These are phyloP conservation scores for Thaumetopoea pityocampa DNA, from an alignment of 1,140 invertebrate genomes.

Conservation along the genomic window DNA sequence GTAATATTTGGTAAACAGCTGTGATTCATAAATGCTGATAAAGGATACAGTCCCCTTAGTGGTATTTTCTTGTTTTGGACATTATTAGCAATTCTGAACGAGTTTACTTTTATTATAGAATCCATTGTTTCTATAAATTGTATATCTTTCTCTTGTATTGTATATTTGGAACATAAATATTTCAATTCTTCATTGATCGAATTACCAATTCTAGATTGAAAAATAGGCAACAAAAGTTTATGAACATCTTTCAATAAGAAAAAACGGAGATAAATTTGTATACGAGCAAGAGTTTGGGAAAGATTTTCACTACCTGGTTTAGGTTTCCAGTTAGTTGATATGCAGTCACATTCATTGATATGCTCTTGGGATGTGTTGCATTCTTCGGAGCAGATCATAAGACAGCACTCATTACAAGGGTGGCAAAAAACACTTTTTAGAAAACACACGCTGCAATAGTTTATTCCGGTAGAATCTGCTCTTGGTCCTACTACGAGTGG, in stretches of 20 bases:
- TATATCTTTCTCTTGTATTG: slow-evolving; percentile 72
- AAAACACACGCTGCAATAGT: slow-evolving; percentile 76
- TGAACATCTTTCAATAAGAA: slow-evolving; percentile 73
- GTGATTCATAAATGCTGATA: slow-evolving; percentile 85
- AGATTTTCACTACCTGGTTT: slow-evolving; percentile 46
- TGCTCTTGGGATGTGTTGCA: slow-evolving; percentile 76
- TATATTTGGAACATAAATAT: slow-evolving; percentile 70
- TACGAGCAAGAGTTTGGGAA: slow-evolving; percentile 53
- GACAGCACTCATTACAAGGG: slow-evolving; percentile 74
- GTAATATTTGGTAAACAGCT: slow-evolving; percentile 85
- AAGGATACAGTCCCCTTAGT: slow-evolving; percentile 82
- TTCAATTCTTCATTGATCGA: slow-evolving; percentile 75
- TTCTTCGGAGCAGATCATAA: slow-evolving; percentile 75
- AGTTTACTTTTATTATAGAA: slow-evolving; percentile 82
- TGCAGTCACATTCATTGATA: slow-evolving; percentile 75
- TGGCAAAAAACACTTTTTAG: slow-evolving; percentile 54
- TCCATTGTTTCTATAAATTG: slow-evolving; percentile 77
- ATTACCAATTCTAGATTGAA: slow-evolving; percentile 74
- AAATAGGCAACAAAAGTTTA: slow-evolving; percentile 68
- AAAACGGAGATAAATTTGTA: slow-evolving; percentile 76
- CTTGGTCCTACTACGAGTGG: slow-evolving; percentile 80
- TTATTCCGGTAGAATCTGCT: slow-evolving; percentile 47
- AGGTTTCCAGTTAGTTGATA: slow-evolving; percentile 65
- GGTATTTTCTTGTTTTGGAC: slow-evolving; percentile 54
- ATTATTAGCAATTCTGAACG: slow-evolving; percentile 79